Conservation (phyloP, 2,797 vertebrate species). For the Nothura maculosa region DNA sequence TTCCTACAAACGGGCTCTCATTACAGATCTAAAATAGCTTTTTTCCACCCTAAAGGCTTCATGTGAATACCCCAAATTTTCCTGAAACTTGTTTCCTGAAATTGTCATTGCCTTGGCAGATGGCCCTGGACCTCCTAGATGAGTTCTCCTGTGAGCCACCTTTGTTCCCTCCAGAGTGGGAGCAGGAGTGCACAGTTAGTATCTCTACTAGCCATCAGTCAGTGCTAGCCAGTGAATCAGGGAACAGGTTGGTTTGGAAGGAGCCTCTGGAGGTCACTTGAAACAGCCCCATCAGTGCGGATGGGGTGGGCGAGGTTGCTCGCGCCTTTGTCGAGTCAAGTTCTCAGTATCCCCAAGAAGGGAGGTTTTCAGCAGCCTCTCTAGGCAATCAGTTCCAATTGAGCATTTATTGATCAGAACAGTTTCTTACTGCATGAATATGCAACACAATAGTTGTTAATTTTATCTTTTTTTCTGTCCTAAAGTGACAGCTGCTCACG, state of each 20-base stretch:
- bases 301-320: neutral
- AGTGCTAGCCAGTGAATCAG: no score
- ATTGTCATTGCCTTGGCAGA: neutral
- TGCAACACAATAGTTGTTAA: neutral
- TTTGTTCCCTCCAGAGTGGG: neutral
- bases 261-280: neutral
- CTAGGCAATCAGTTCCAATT: neutral
- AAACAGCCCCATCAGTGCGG: neutral
- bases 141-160: neutral
- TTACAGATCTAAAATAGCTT: neutral
- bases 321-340: neutral
- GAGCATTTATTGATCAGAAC: neutral
- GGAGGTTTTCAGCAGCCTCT: neutral
- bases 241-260: neutral
- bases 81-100: neutral
- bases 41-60: neutral
- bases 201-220: neutral
- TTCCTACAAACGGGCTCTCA: neutral
- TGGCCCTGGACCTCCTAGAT: neutral
- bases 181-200: neutral
- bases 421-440: neutral
- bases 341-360: neutral
- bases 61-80: neutral
- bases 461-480: neutral
- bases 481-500: neutral